Percentiles rank a stretch among this genome's conserved stretches.
These are phyloP conservation scores for Charina bottae DNA, from an alignment of 2,113 vertebrate genomes.

Conservation along the genomic window DNA sequence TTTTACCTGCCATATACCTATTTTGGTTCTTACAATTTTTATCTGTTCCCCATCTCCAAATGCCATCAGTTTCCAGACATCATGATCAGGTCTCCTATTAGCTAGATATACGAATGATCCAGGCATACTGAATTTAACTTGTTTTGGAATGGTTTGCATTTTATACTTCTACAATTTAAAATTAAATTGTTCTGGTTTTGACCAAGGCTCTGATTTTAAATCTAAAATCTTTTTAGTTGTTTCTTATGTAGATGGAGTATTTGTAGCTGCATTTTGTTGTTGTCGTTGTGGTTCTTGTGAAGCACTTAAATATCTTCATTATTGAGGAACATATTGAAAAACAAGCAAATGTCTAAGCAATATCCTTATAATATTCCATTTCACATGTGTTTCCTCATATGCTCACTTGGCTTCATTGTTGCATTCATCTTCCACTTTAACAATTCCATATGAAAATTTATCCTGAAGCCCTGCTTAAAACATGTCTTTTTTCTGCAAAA, in stretches of 20 bases:
- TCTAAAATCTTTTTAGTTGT: not conserved
- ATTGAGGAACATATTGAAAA: not conserved
- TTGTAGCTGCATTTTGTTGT: not conserved
- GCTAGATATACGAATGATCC: not conserved
- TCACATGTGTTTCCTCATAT: not conserved
- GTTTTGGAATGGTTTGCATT: not conserved
- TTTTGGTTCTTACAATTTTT: not conserved
- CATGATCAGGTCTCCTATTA: not conserved
- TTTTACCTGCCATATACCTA: not conserved
- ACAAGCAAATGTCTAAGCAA: not conserved
- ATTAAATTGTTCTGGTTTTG: not conserved
- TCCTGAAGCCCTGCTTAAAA: not conserved
- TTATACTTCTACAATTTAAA: not conserved
- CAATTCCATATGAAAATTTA: not conserved
- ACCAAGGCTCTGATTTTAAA: not conserved
- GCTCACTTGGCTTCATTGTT: not conserved
- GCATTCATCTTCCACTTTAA: not conserved
- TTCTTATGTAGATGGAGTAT: not conserved
- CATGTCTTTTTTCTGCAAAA: not conserved
- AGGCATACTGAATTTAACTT: not conserved
- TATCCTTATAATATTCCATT: not conserved
- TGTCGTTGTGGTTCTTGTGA: not conserved
- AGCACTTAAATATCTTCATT: not conserved
- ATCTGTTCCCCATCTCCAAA: not conserved
- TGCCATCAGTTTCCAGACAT: not conserved